Percentiles rank a stretch among this genome's conserved stretches.
phyloP scores from a whole-genome alignment of 2,888 invertebrate species.

The Oligia strigilis region DNA sequence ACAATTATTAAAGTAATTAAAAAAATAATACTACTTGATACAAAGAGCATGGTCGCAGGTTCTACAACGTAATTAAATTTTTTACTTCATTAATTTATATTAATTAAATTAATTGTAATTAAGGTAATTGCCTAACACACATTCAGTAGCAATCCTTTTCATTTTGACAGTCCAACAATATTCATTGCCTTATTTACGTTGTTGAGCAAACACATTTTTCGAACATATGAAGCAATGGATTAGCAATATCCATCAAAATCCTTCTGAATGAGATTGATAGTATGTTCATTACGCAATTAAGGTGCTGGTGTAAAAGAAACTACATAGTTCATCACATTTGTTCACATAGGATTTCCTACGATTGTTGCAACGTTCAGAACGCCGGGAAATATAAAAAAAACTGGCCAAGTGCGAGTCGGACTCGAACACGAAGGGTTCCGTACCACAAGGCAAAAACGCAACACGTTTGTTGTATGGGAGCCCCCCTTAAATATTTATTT shows the following conservation, averaged over 20 bases:
- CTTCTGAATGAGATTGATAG: too few relatives aligned
- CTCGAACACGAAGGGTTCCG: too few relatives aligned
- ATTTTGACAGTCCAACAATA: not conserved
- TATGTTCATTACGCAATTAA: too few relatives aligned
- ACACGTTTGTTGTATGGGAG: too few relatives aligned
- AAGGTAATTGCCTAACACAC: too few relatives aligned
- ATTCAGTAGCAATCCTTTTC: not conserved
- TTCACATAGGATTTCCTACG: constrained; percentile 36
- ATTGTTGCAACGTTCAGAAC: not conserved
- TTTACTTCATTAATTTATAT: not conserved
- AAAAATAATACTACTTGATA: not conserved
- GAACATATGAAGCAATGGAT: not conserved
- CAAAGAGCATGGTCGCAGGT: not conserved
- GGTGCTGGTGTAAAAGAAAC: not conserved
- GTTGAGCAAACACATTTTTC: not conserved
- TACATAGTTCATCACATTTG: not conserved
- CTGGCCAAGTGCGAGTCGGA: too few relatives aligned
- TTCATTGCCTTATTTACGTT: not conserved
- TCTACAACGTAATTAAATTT: not conserved
- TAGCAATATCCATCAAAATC: not conserved
- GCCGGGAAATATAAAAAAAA: constrained; percentile 21
- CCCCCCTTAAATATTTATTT: too few relatives aligned
- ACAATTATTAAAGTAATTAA: not conserved
- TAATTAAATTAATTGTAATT: too few relatives aligned
- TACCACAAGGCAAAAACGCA: too few relatives aligned